phyloP scores from a whole-genome alignment of 2,888 invertebrate genomes.

The Heterodera filipjevi region DNA sequence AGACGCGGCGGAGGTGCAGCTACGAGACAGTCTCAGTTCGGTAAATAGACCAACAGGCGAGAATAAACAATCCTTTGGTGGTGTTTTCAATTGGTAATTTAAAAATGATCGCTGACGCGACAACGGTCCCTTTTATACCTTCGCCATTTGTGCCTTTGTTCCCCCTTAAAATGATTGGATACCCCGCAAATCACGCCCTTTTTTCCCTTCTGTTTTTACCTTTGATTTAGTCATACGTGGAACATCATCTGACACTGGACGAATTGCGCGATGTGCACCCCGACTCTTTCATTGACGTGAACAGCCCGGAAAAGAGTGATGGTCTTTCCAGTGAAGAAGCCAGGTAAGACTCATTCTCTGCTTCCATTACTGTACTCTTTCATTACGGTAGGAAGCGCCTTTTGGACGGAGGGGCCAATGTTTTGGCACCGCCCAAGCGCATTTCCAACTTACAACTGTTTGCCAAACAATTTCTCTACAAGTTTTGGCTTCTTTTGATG shows the following conservation, averaged over 20 bases:
- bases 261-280: constrained; percentile 55
- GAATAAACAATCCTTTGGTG: no score
- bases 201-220: neutral
- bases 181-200: neutral
- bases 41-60: constrained; percentile 3
- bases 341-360: constrained; percentile 37
- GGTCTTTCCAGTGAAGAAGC: constrained; percentile 58
- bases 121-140: constrained; percentile 12
- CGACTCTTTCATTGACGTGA: constrained; percentile 57
- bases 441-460: constrained; percentile 50
- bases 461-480: constrained; percentile 60
- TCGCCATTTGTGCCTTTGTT: no score
- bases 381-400: constrained; percentile 52
- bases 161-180: no score
- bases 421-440: constrained; percentile 51
- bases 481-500: constrained; percentile 61
- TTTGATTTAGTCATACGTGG: constrained; percentile 49
- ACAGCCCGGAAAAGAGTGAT: constrained; percentile 56
- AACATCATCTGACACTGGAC: constrained; percentile 56
- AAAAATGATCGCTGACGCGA: no score
- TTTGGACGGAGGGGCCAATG: constrained; percentile 58
- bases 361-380: constrained; percentile 12
- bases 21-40: constrained; percentile 28
- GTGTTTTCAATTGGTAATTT: no score
- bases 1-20: constrained; percentile 16